A percentile compares a stretch with the other conserved stretches of the same genome.
Conservation (phyloP, 2,113 vertebrate genomes). For the Limnothrissa miodon region DNA sequence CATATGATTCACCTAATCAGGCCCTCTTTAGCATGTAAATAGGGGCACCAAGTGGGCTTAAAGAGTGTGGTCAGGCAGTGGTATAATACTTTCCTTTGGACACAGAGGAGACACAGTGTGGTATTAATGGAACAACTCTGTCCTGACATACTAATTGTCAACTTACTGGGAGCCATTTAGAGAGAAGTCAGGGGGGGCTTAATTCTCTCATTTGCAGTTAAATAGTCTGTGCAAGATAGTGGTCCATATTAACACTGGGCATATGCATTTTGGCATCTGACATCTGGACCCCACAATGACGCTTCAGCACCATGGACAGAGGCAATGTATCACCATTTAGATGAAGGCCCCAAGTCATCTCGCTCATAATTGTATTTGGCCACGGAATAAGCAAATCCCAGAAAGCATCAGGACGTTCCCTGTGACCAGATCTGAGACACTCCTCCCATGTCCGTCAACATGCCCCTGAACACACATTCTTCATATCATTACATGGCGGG, state of each 20-base stretch:
- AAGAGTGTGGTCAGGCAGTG: background rate
- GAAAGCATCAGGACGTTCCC: background rate
- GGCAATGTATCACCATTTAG: background rate
- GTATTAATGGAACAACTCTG: background rate
- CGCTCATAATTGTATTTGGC: background rate
- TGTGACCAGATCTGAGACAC: background rate
- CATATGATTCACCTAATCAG: background rate
- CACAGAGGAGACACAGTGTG: background rate
- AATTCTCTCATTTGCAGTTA: background rate
- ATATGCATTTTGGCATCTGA: background rate
- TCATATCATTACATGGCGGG: background rate
- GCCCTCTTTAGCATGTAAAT: slow-evolving; percentile 9
- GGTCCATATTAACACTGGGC: background rate
- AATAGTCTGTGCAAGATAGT: background rate
- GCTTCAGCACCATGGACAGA: slow-evolving; percentile 11
- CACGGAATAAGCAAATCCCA: background rate
- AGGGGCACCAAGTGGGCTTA: background rate
- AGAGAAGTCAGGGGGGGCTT: background rate
- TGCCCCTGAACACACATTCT: background rate
- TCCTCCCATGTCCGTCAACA: background rate
- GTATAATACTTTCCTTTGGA: background rate
- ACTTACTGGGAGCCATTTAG: background rate
- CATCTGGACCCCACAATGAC: background rate
- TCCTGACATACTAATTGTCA: background rate
- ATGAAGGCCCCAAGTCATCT: background rate